Base-by-base conservation (phyloP, 2,113 vertebrate genomes). In the Azemiops feae region DNA sequence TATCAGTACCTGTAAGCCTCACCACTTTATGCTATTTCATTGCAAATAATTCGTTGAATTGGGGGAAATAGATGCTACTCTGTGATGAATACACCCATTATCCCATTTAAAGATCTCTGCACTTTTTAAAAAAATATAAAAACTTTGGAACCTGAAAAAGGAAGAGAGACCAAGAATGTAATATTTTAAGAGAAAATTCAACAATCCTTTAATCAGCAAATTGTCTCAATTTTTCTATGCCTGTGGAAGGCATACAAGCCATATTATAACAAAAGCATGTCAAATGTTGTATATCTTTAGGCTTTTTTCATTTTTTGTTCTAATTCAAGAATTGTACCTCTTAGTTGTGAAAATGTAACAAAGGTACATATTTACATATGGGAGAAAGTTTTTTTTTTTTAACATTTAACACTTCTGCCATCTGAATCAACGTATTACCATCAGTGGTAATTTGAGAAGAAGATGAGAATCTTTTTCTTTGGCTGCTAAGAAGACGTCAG, bases 291-390 rank as follows among this genome's bases (percentile, higher is more conserved):
- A n/a, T 50, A 8, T 54, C 30, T 11, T 50, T 50, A 10, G 20
- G 8, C 60, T 8, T 53, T 91, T 53, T 57, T 93, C 88, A 91
- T 92, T 95, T 57, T 34, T 91, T 88, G 89, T 93, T 94, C 91
- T 94, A 92, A 95, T 92, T 95, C 95, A 94, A 95, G 94, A 96
- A 91, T 90, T 93, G 93, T 94, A 85, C 90, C 92, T 95, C 95
- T 95, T 96, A 91, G 92, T 93, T 96, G 91, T 92, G 94, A 93
- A 96, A 96, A 92, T 92, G 94, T 93, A 91, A 94, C 93, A 93
- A 96, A 93, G 94, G 91, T 94, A 92, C 94, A 55, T 96, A 94
- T 95, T 95, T 92, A 95, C 94, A 95, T 92, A 94, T 57, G 34
- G 92, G 94, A 50, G 50, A 30, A 52, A 88, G 86, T 95, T 5